Evolutionary conservation across 2,113 vertebrate genomes (phyloP).

Genomic region (Serinus canaria): DNA sequence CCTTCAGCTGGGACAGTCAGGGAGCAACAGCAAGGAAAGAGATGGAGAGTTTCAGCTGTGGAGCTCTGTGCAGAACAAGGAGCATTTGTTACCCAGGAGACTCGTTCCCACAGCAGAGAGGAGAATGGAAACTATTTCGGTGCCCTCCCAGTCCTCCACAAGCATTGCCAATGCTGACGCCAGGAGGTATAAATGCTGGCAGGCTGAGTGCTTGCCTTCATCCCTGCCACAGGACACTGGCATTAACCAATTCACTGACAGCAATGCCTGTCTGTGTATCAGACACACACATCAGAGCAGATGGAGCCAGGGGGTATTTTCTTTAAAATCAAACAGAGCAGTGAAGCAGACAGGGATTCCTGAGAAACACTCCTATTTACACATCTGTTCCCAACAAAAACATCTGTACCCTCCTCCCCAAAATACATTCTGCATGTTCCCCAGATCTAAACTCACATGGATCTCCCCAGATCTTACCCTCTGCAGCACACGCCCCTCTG

Average conservation of each 20-base stretch:
- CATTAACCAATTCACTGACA: slow-evolving; percentile 10
- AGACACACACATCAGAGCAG: neutral
- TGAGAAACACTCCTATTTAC: neutral
- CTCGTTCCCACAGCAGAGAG: slow-evolving; percentile 47
- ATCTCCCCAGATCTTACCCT: neutral
- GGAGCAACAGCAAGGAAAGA: neutral
- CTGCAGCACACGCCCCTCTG: neutral
- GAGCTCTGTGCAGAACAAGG: slow-evolving; percentile 48
- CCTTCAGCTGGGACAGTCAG: neutral
- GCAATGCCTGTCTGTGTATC: neutral
- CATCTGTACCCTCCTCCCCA: neutral
- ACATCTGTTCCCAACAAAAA: neutral
- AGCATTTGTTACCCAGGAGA: slow-evolving; percentile 55
- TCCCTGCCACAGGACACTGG: neutral
- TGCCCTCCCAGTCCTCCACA: slow-evolving; percentile 11
- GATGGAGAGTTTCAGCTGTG: neutral
- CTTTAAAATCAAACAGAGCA: neutral
- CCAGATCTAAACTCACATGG: neutral
- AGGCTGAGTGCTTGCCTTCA: neutral
- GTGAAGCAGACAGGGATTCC: neutral
- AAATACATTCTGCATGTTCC: neutral
- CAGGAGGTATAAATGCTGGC: slow-evolving; percentile 36
- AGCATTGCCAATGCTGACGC: slow-evolving; percentile 41
- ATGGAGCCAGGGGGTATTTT: neutral
- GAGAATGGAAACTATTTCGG: slow-evolving; percentile 59